These are phyloP conservation scores for Chaenocephalus aceratus DNA, from an alignment of 2,113 vertebrate species.

Conservation along the genomic window DNA sequence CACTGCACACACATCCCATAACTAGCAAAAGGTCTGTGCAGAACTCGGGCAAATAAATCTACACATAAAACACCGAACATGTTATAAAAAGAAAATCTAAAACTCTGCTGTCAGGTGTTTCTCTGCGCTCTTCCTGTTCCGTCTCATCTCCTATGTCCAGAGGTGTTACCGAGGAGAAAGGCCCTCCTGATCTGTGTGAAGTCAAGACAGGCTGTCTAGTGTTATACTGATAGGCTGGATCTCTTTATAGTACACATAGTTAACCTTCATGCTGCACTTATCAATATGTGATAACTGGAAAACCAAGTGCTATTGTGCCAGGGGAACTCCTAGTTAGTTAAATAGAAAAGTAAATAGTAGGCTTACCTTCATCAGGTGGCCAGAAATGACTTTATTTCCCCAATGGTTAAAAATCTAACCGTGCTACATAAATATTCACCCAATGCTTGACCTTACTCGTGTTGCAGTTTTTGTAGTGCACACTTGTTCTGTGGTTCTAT, in stretches of 20 bases:
- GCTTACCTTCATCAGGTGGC: not conserved
- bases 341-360: not conserved
- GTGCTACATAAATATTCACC: too few species aligned
- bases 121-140: not conserved
- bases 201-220: not conserved
- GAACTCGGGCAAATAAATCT: slow-evolving; percentile 21
- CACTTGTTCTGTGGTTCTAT: too few species aligned
- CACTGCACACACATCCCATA: slow-evolving; percentile 9
- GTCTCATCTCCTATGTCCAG: not conserved
- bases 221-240: not conserved
- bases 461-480: too few species aligned
- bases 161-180: slow-evolving; percentile 1
- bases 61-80: slow-evolving; percentile 15
- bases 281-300: not conserved
- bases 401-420: too few species aligned
- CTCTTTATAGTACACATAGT: not conserved
- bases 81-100: not conserved
- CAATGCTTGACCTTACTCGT: too few species aligned
- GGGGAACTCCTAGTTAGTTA: rapidly evolving
- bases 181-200: not conserved
- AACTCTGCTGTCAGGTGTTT: not conserved
- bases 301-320: not conserved
- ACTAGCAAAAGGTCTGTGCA: slow-evolving; percentile 17
- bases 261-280: not conserved
- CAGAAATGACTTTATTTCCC: not conserved